A percentile compares a stretch with the other conserved stretches of the same genome.
phyloP scores from a whole-genome alignment of 2,888 invertebrate genomes.

The Eupithecia centaureata region DNA sequence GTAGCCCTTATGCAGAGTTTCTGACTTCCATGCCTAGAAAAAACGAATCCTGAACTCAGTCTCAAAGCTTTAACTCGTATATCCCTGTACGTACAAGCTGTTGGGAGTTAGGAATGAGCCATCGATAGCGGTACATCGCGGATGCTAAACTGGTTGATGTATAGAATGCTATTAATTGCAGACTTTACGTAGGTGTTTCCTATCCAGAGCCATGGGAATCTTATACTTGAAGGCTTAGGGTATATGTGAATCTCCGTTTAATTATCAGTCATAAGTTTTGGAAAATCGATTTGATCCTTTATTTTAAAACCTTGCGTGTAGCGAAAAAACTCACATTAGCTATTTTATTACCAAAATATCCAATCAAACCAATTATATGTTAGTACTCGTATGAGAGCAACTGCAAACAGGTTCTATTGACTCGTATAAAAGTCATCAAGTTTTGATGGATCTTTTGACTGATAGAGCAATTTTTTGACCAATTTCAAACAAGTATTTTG shows the following conservation, averaged over 20 bases:
- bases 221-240: constrained; percentile 41
- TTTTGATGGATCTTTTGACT: constrained; percentile 21
- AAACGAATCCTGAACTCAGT: constrained; percentile 11
- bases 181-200: constrained; percentile 52
- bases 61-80: background rate
- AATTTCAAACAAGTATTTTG: constrained; percentile 25
- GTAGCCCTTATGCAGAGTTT: background rate
- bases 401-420: background rate
- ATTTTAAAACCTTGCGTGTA: background rate
- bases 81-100: constrained; percentile 17
- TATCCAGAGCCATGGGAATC: constrained; percentile 53
- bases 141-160: constrained; percentile 64
- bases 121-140: constrained; percentile 54
- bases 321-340: background rate
- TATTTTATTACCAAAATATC: background rate
- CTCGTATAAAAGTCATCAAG: constrained; percentile 17
- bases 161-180: constrained; percentile 60
- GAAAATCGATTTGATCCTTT: background rate
- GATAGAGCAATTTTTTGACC: constrained; percentile 13
- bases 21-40: background rate
- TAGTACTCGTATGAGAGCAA: background rate
- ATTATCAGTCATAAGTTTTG: background rate
- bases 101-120: constrained; percentile 18
- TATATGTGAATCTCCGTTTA: background rate
- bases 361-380: background rate